A percentile compares a stretch with the other conserved stretches of the same genome.
Evolutionary conservation across 2,888 invertebrate species (phyloP).

Genomic region (Nemotelus pantherinus): DNA sequence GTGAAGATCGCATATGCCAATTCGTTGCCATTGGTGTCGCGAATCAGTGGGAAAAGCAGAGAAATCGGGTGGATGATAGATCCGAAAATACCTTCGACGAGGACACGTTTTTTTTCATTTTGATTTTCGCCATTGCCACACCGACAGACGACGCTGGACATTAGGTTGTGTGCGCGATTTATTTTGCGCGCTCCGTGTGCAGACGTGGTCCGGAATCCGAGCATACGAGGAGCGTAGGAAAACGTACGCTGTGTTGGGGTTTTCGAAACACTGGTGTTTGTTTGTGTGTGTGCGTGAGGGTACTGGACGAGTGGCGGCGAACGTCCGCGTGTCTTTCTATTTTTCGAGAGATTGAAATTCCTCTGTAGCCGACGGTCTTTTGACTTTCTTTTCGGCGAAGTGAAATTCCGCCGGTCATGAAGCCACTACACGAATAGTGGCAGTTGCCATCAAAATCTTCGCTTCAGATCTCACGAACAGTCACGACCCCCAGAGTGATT

Average conservation of each 20-base stretch:
- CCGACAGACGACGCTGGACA: conserved; percentile 12
- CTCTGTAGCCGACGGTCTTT: background rate
- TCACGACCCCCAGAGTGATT: too few relatives aligned
- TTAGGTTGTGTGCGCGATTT: conserved; percentile 11
- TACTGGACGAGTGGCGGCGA: conserved; percentile 29
- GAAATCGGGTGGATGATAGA: too few relatives aligned
- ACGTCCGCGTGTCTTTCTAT: conserved; percentile 45
- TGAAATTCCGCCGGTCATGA: background rate
- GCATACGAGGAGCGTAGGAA: too few relatives aligned
- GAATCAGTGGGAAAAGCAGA: background rate
- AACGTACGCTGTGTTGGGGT: background rate
- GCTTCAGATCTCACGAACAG: too few relatives aligned
- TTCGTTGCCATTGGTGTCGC: background rate
- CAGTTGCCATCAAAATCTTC: background rate
- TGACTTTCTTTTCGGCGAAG: background rate
- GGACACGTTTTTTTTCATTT: conserved; percentile 45
- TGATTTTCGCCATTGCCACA: conserved; percentile 7
- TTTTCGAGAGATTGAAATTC: background rate
- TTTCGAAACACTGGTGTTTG: background rate
- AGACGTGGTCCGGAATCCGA: conserved; percentile 1
- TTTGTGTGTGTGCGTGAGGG: conserved; percentile 38
- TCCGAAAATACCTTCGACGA: conserved; percentile 6
- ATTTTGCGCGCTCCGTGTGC: conserved; percentile 23
- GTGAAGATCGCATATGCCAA: background rate
- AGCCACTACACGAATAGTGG: background rate